Evolutionary conservation across 1,140 invertebrate genomes (phyloP), one percentile per base, ranked within the genome.

Genomic region (Procambarus virginalis): DNA sequence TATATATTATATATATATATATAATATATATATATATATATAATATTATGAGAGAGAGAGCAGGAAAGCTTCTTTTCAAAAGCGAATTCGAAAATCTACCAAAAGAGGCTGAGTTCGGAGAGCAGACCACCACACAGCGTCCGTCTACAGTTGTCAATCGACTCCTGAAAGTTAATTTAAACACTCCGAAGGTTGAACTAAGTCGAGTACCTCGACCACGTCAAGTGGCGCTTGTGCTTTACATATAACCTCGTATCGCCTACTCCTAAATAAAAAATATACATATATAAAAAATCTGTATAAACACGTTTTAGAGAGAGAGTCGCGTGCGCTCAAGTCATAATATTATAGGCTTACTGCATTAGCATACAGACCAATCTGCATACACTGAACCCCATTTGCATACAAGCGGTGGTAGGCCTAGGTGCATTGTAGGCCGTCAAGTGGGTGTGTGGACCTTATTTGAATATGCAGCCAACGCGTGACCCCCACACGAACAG

Each of bases 291-390:
- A 91, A 86, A 58, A 45, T 48, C 78, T 22, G 49, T 51, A 77
- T 17, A 75, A 91, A 80, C 70, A 81, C 77, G 34, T 60, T 75
- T 46, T 84, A n/a, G 20, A 46, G 60, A 84, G 48, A 8, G 22
- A 83, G 90, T 87, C 90, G 90, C 90, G 90, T 91, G 90, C 85
- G 34, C 75, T 78, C 45, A 51, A 83, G 70, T 91, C 90, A 86
- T 78, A 91, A 91, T 86, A 91, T 86, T 91, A 91, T 91, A 91
- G 90, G 90, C 90, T 87, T 87, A 87, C 73, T 55, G 81, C 68
- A 89, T 89, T 89, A 89, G 87, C 82, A 73, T 89, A 83, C 87
- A 89, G 48, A 49, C 73, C 78, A 76, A 91, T 91, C 85, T 91
- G 85, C 90, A 91, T 91, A 91, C 80, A 91, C 83, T 60, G 55